Evolutionary conservation across 2,888 invertebrate genomes (phyloP).

Genomic region (Pterobdella sp.): DNA sequence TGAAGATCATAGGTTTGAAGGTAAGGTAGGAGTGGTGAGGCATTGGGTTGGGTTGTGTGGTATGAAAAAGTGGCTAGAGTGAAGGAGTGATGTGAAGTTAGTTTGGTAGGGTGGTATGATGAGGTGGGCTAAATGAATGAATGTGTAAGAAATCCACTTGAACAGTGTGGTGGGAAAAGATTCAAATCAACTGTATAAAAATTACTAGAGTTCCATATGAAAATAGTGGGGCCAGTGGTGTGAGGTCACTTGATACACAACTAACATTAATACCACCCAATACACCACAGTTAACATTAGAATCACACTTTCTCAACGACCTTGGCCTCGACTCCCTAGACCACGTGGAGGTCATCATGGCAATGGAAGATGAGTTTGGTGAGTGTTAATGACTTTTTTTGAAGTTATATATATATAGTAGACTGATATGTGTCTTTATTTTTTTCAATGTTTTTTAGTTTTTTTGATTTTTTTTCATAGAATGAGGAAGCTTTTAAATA

Average conservation of each 20-base stretch:
- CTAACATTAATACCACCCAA: neutral
- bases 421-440: neutral
- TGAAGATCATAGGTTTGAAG: neutral
- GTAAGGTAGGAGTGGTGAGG: neutral
- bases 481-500: too few relatives aligned
- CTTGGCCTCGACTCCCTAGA: slow-evolving; percentile 94
- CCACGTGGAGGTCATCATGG: slow-evolving; percentile 99
- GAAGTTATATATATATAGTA: neutral
- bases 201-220: too few relatives aligned
- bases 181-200: too few relatives aligned
- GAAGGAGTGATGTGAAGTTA: neutral
- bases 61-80: too few relatives aligned
- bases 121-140: too few relatives aligned
- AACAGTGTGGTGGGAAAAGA: too few relatives aligned
- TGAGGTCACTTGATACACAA: too few relatives aligned
- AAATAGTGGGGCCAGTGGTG: too few relatives aligned
- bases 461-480: neutral
- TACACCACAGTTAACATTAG: slow-evolving; percentile 65
- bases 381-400: slow-evolving; percentile 38
- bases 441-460: neutral
- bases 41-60: neutral
- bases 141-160: too few relatives aligned
- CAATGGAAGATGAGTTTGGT: slow-evolving; percentile 98
- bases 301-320: slow-evolving; percentile 93
- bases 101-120: neutral